Evolutionary conservation across 2,113 vertebrate genomes (phyloP).

Genomic region (Chroicocephalus ridibundus): DNA sequence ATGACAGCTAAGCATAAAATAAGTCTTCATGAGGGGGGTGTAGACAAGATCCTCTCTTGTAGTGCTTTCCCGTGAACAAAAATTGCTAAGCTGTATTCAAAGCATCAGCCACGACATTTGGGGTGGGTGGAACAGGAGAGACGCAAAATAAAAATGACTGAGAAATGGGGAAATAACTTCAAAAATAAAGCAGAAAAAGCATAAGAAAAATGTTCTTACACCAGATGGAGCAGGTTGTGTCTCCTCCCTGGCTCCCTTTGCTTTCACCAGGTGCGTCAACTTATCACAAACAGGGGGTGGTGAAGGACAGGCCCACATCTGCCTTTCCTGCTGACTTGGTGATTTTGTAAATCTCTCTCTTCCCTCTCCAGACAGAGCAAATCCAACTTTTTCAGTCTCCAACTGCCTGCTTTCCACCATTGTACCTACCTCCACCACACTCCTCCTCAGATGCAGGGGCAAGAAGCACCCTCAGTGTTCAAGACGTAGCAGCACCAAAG

Average conservation of each 20-base stretch:
- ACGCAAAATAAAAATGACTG: accelerated
- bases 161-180: background rate
- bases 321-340: background rate
- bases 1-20: background rate
- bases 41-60: background rate
- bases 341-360: background rate
- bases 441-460: background rate
- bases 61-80: background rate
- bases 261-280: background rate
- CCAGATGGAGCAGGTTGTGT: background rate
- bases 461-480: background rate
- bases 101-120: background rate
- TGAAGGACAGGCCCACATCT: background rate
- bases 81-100: background rate
- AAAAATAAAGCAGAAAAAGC: background rate
- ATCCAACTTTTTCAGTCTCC: background rate
- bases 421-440: background rate
- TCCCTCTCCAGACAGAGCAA: background rate
- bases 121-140: background rate
- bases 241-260: background rate
- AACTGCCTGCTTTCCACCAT: background rate
- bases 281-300: background rate
- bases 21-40: background rate
- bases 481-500: background rate
- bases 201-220: background rate